A percentile compares a stretch with the other conserved stretches of the same genome.
Evolutionary conservation across 2,113 vertebrate species (phyloP).

Genomic region (Alaudala cheleensis): DNA sequence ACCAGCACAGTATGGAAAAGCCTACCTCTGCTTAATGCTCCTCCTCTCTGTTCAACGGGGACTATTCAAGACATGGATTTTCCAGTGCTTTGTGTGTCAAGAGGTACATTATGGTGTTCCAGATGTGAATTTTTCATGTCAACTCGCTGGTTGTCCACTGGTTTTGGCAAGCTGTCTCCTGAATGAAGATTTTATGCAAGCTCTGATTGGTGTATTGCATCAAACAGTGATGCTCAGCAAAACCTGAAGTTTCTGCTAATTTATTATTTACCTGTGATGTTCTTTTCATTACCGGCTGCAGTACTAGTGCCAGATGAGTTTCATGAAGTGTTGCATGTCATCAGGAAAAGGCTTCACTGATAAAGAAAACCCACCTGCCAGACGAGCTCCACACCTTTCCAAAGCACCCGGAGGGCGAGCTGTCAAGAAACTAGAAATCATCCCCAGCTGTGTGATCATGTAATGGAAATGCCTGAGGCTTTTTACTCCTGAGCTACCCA

Average conservation of each 20-base stretch:
- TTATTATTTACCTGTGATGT: background rate
- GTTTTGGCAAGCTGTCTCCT: background rate
- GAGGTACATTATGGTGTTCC: fast-evolving
- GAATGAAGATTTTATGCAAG: background rate
- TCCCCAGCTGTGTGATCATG: background rate
- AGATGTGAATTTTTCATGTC: background rate
- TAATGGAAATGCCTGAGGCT: background rate
- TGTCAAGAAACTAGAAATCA: background rate
- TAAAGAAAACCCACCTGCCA: background rate
- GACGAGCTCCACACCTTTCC: background rate
- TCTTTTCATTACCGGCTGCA: background rate
- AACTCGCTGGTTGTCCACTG: background rate
- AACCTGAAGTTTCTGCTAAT: background rate
- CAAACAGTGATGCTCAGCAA: background rate
- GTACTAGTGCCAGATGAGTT: background rate
- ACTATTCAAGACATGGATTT: background rate
- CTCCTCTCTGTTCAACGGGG: background rate
- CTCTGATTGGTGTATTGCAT: background rate
- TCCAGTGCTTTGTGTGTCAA: background rate
- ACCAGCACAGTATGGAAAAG: background rate
- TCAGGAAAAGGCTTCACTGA: background rate
- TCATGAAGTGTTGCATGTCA: background rate
- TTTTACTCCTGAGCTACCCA: background rate
- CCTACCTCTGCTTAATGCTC: background rate
- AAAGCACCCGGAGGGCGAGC: background rate